Conservation (phyloP, 2,888 invertebrate species). For the Epinotia demarniana region DNA sequence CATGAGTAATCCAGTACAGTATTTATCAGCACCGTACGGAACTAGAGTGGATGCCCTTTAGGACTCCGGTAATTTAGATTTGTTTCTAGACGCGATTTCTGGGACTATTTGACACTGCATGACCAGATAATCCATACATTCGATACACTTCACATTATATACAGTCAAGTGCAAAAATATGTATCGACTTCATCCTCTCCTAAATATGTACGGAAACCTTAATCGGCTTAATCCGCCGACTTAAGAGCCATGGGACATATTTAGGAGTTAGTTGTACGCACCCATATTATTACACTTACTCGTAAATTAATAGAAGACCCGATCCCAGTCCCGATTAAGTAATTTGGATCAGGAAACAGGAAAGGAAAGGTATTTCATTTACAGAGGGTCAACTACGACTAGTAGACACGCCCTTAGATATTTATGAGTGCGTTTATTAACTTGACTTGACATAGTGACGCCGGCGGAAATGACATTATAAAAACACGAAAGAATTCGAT, state of each 20-base stretch:
- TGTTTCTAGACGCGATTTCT: background rate
- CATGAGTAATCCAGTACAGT: background rate
- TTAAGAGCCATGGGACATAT: too few species aligned
- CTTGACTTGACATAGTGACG: constrained; percentile 9
- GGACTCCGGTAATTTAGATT: background rate
- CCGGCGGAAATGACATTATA: constrained; percentile 15
- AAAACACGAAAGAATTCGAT: background rate
- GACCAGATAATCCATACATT: too few species aligned
- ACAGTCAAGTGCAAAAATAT: too few species aligned
- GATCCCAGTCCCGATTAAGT: too few species aligned
- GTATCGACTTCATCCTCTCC: too few species aligned
- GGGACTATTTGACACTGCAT: too few species aligned
- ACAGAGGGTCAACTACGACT: background rate
- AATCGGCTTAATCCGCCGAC: too few species aligned
- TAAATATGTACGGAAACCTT: too few species aligned
- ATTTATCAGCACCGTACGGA: background rate
- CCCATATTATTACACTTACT: too few species aligned
- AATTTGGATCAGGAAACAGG: background rate
- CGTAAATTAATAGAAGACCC: too few species aligned
- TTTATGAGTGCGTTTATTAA: background rate
- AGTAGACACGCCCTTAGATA: background rate
- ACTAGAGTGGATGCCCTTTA: background rate
- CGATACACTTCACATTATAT: too few species aligned
- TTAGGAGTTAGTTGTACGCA: too few species aligned
- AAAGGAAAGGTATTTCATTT: background rate